These are phyloP conservation scores for Hylomyscus alleni DNA, from an alignment of 2,797 vertebrate species.

Conservation along the genomic window DNA sequence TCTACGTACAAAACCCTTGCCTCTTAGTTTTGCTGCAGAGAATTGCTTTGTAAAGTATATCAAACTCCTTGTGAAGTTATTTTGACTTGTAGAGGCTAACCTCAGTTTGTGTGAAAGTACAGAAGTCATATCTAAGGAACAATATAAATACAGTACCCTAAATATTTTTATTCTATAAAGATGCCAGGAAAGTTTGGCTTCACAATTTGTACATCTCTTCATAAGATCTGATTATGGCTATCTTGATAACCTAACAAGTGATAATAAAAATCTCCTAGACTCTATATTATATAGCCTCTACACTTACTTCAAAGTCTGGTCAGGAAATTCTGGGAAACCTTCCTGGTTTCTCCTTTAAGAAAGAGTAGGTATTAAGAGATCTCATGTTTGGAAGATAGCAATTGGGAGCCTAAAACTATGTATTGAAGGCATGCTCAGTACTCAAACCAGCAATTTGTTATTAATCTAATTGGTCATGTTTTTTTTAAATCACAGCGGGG, in stretches of 20 bases:
- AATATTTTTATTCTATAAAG: constrained; percentile 58
- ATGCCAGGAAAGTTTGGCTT: constrained; percentile 67
- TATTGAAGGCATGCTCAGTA: constrained; percentile 53
- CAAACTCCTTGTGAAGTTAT: constrained; percentile 16
- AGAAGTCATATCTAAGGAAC: constrained; percentile 61
- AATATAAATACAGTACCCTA: constrained; percentile 58
- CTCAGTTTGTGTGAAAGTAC: constrained; percentile 56
- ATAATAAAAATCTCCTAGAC: constrained; percentile 54
- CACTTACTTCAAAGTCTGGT: constrained; percentile 54
- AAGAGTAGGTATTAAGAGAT: constrained; percentile 42
- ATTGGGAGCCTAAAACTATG: constrained; percentile 52
- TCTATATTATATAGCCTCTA: constrained; percentile 54
- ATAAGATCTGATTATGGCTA: constrained; percentile 45
- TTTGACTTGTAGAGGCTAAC: constrained; percentile 43
- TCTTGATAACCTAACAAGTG: constrained; percentile 30
- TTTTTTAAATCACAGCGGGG: neutral
- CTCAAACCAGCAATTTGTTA: constrained; percentile 41
- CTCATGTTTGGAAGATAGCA: constrained; percentile 51
- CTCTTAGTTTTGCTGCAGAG: constrained; percentile 54
- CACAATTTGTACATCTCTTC: constrained; percentile 49
- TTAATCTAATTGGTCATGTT: constrained; percentile 26
- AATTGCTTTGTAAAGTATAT: constrained; percentile 63
- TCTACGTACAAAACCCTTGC: constrained; percentile 22
- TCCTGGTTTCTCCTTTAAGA: constrained; percentile 71
- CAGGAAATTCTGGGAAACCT: constrained; percentile 58